These are phyloP conservation scores for Ancistrus triradiatus DNA, from an alignment of 2,113 vertebrate species.

Conservation along the genomic window DNA sequence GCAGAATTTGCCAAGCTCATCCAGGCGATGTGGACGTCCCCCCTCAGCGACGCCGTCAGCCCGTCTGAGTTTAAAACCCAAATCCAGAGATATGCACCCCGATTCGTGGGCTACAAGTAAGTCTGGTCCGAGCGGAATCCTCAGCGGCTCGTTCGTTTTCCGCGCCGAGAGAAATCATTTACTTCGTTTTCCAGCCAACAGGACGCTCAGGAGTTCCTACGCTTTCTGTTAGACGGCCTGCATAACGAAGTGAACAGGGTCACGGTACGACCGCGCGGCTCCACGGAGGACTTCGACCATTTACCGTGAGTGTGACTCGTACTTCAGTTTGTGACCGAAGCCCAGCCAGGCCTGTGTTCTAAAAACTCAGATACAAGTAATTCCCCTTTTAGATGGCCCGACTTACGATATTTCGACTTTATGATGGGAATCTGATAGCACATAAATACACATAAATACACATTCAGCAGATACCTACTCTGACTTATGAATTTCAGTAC, in stretches of 20 bases:
- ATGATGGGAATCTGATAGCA: no score
- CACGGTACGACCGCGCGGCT: constrained; percentile 74
- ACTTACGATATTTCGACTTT: no score
- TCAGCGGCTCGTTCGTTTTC: not conserved
- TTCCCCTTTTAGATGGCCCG: no score
- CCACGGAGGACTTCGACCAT: constrained; percentile 82
- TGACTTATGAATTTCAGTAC: no score
- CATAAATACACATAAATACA: no score
- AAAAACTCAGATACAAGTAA: no score
- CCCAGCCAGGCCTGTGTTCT: no score
- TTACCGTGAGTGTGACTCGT: constrained; percentile 74
- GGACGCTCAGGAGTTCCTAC: constrained; percentile 94
- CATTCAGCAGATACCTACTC: no score
- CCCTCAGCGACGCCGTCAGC: constrained; percentile 85
- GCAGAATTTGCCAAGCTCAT: constrained; percentile 94
- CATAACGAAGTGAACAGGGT: constrained; percentile 96
- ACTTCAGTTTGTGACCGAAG: not conserved
- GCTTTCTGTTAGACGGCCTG: constrained; percentile 91
- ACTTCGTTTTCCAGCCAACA: constrained; percentile 76
- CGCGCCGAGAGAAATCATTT: constrained; percentile 25
- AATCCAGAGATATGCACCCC: constrained; percentile 95
- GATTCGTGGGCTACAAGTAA: constrained; percentile 98
- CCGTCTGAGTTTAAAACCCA: constrained; percentile 97
- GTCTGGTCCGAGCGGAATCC: constrained; percentile 41
- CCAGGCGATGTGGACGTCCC: constrained; percentile 89